phyloP scores from a whole-genome alignment of 2,113 vertebrate species.

The Ptilorrhoa leucosticta region DNA sequence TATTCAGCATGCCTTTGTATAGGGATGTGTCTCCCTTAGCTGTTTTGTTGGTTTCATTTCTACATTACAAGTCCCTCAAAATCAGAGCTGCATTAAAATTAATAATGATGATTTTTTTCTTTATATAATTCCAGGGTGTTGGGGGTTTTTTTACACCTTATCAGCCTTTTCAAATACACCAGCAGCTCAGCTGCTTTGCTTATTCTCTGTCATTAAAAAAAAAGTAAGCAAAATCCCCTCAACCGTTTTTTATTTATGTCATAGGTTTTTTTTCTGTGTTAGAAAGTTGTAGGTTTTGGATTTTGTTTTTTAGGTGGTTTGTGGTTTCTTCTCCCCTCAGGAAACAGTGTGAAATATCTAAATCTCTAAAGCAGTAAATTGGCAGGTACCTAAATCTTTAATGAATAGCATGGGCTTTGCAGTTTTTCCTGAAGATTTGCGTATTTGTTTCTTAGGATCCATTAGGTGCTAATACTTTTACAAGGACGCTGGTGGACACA shows the following conservation, averaged over 20 bases:
- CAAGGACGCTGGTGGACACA: neutral
- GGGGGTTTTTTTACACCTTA: rapidly evolving
- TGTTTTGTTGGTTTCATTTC: neutral
- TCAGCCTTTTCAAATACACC: neutral
- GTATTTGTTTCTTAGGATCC: neutral
- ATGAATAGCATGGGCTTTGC: neutral
- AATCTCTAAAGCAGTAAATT: neutral
- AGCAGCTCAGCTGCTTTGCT: neutral
- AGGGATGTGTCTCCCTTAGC: neutral
- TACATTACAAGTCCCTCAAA: neutral
- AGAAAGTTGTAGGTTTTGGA: neutral
- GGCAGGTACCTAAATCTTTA: neutral
- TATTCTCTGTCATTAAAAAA: neutral
- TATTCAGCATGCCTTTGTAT: neutral
- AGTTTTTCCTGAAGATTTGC: neutral
- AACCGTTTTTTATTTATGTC: neutral
- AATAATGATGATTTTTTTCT: neutral
- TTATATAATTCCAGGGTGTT: neutral
- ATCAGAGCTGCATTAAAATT: neutral
- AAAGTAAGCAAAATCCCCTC: neutral
- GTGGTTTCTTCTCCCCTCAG: neutral
- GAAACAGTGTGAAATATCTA: neutral
- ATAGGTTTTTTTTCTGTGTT: neutral
- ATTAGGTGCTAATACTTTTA: neutral
- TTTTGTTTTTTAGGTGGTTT: neutral